A percentile compares a stretch with the other conserved stretches of the same genome.
Evolutionary conservation across 1,140 invertebrate genomes (phyloP).

Genomic region (Dolichoris vasculosae): DNA sequence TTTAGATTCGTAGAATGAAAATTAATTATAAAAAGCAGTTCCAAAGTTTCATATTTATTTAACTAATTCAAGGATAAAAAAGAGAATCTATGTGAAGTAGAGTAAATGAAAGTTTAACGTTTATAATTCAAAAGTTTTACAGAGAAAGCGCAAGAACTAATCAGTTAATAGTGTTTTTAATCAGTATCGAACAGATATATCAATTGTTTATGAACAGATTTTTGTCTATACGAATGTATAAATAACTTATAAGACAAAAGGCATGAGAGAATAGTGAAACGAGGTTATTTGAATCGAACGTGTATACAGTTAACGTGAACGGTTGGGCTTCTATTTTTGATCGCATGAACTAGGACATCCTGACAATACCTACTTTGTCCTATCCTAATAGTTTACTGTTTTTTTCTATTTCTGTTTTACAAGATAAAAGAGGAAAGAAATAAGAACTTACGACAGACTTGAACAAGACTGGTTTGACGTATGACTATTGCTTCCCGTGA

Average conservation of each 20-base stretch:
- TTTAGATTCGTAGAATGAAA: no score
- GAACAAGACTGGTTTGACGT: slow-evolving; percentile 37
- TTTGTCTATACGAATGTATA: not conserved
- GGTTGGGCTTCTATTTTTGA: not conserved
- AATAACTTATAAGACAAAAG: not conserved
- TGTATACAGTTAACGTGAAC: slow-evolving; percentile 1
- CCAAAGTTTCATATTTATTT: no score
- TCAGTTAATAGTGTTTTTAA: not conserved
- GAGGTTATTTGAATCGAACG: slow-evolving; percentile 26
- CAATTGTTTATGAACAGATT: slow-evolving; percentile 16
- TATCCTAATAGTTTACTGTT: not conserved
- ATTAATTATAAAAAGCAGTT: no score
- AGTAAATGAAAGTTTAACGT: not conserved
- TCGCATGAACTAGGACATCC: slow-evolving; percentile 8
- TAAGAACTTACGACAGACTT: not conserved
- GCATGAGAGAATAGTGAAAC: slow-evolving; percentile 45
- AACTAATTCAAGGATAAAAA: not conserved
- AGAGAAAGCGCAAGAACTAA: not conserved
- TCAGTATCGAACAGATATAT: slow-evolving; percentile 2
- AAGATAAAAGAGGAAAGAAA: slow-evolving; percentile 20
- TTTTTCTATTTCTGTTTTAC: not conserved
- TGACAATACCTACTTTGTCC: not conserved
- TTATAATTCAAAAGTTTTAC: not conserved
- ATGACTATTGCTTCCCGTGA: slow-evolving; percentile 18
- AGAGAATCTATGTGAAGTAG: not conserved